These are phyloP conservation scores for Rhodinocichla rosea DNA, from an alignment of 2,113 vertebrate genomes.

Conservation along the genomic window DNA sequence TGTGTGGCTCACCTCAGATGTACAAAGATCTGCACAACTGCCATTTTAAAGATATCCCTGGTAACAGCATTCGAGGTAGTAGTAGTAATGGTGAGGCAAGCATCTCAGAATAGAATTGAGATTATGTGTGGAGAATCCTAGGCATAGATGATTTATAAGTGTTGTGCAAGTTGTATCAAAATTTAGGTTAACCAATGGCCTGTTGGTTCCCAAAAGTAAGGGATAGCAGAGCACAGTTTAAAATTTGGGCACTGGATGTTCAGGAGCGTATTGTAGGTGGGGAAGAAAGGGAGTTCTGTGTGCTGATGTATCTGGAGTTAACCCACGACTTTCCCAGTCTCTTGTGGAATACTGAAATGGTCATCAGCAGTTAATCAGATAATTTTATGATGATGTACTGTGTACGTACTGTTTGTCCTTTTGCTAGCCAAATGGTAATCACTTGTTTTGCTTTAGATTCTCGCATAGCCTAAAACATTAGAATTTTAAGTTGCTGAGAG, in stretches of 20 bases:
- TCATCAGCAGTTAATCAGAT: neutral
- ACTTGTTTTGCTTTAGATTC: neutral
- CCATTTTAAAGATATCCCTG: neutral
- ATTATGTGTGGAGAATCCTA: neutral
- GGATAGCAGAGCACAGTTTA: neutral
- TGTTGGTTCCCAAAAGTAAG: neutral
- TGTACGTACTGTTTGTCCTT: neutral
- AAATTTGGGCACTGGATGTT: neutral
- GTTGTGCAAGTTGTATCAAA: neutral
- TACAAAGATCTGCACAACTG: neutral
- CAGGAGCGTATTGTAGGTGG: neutral
- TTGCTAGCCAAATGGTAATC: neutral
- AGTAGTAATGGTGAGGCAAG: neutral
- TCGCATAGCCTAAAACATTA: neutral
- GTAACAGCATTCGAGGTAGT: neutral
- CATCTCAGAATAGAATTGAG: neutral
- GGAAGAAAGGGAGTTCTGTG: neutral
- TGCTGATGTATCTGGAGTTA: neutral
- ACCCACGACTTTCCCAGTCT: neutral
- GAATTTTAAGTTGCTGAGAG: neutral
- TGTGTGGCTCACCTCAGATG: neutral
- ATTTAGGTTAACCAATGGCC: neutral
- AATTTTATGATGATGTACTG: neutral
- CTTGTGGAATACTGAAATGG: neutral
- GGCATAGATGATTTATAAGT: neutral